A percentile compares a stretch with the other conserved stretches of the same genome.
phyloP scores from a whole-genome alignment of 2,797 vertebrate genomes.

The Buphagus erythrorhynchus region DNA sequence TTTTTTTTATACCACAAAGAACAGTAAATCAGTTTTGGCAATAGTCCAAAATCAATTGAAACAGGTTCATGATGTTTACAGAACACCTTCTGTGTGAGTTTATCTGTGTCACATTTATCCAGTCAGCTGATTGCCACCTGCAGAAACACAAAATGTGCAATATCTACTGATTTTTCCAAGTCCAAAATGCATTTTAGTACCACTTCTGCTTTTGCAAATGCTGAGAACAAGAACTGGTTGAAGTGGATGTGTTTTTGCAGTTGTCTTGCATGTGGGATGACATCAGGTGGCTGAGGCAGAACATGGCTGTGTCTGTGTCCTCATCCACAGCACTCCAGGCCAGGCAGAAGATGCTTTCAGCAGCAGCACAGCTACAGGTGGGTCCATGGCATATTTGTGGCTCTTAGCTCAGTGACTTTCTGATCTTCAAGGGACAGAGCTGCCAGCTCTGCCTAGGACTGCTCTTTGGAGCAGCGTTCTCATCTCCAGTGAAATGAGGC shows the following conservation, averaged over 20 bases:
- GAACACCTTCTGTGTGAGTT: not conserved
- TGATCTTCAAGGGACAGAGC: not conserved
- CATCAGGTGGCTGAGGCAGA: slow-evolving; percentile 94
- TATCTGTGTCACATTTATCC: not conserved
- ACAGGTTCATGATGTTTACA: not conserved
- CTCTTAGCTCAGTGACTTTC: not conserved
- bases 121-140: not conserved
- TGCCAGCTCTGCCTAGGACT: not conserved
- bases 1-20: not conserved
- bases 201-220: not conserved
- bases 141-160: not conserved
- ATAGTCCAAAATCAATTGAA: not conserved
- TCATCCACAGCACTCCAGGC: slow-evolving; percentile 92
- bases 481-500: not conserved
- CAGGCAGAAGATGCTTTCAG: slow-evolving; percentile 94
- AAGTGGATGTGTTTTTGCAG: slow-evolving; percentile 77
- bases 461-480: not conserved
- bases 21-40: not conserved
- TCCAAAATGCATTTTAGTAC: not conserved
- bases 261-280: slow-evolving; percentile 99
- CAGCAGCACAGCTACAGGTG: slow-evolving; percentile 94
- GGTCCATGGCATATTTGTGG: not conserved
- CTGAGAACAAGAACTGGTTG: not conserved
- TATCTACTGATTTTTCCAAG: not conserved
- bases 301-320: slow-evolving; percentile 88